Evolutionary conservation across 2,113 vertebrate genomes (phyloP).

Genomic region (Zootoca vivipara): DNA sequence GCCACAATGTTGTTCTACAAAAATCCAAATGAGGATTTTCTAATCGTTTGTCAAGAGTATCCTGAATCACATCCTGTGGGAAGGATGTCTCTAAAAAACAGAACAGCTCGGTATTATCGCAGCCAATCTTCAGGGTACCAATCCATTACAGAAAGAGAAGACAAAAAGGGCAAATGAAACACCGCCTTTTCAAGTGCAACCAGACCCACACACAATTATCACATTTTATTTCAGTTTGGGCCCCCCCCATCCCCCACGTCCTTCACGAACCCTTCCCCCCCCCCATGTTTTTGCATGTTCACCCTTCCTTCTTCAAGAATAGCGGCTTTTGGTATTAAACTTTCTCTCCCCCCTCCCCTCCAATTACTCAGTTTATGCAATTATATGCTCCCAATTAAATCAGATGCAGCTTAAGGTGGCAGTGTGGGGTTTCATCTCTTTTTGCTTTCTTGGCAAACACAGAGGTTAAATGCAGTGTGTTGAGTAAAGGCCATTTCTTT

Average conservation of each 20-base stretch:
- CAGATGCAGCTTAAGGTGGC: background rate
- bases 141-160: background rate
- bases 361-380: background rate
- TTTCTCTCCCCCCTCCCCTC: background rate
- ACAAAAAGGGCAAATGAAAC: background rate
- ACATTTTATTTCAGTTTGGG: background rate
- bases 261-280: background rate
- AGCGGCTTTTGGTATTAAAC: background rate
- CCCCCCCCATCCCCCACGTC: too few species aligned
- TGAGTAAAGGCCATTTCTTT: background rate
- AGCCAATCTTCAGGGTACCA: background rate
- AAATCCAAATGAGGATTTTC: slow-evolving; percentile 34
- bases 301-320: background rate
- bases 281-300: background rate
- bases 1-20: slow-evolving; percentile 36
- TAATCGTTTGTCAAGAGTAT: background rate
- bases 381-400: background rate
- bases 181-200: background rate
- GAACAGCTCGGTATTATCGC: background rate
- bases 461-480: background rate
- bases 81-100: slow-evolving; percentile 13
- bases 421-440: background rate
- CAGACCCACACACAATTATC: background rate
- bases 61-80: background rate
- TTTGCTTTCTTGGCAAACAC: background rate